Conservation (phyloP, 2,888 invertebrate species). For the Neelides folsomi region DNA sequence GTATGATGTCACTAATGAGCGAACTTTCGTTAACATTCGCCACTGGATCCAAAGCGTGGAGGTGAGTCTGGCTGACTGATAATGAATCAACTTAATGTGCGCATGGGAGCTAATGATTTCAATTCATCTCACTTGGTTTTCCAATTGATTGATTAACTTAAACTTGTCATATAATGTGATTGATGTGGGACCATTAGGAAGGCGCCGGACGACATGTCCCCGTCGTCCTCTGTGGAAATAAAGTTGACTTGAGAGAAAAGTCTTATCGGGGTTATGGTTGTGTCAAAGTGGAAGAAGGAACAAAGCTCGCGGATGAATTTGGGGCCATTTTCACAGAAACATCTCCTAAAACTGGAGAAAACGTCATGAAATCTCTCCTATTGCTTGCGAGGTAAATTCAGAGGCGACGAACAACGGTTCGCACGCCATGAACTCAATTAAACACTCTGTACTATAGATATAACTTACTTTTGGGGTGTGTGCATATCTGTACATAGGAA, state of each 20-base stretch:
- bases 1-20: slow-evolving; percentile 48
- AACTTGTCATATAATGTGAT: no score
- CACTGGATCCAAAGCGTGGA: slow-evolving; percentile 48
- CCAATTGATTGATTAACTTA: no score
- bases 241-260: slow-evolving; percentile 44
- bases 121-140: no score
- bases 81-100: no score
- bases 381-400: slow-evolving; percentile 37
- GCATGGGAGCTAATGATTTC: no score
- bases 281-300: slow-evolving; percentile 39
- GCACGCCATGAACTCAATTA: background rate
- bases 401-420: background rate
- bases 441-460: no score
- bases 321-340: slow-evolving; percentile 39
- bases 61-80: slow-evolving; percentile 34
- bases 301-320: slow-evolving; percentile 39
- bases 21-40: slow-evolving; percentile 46
- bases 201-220: slow-evolving; percentile 44
- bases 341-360: slow-evolving; percentile 39
- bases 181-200: no score
- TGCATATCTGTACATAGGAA: no score
- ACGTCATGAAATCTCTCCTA: slow-evolving; percentile 37
- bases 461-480: no score
- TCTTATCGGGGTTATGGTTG: slow-evolving; percentile 34
- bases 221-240: slow-evolving; percentile 47